Percentiles rank a stretch among this genome's conserved stretches.
phyloP scores from a whole-genome alignment of 2,797 vertebrate species.

The Pangasius mekongensis region DNA sequence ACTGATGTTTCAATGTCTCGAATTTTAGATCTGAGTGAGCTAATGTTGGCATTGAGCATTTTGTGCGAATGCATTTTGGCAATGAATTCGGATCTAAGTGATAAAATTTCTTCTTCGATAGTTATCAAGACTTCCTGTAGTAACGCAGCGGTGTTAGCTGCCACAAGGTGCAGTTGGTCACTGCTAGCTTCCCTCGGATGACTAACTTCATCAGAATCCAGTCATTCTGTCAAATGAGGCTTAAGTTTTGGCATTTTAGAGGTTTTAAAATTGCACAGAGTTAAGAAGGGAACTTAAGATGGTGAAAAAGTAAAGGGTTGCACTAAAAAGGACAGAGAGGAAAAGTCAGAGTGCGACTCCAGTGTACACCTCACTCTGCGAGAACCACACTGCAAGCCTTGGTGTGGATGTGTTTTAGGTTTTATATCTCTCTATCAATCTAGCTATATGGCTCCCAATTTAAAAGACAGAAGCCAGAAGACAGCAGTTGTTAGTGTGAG shows the following conservation, averaged over 20 bases:
- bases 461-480: neutral
- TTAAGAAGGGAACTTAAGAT: too few species aligned
- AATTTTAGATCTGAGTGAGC: neutral
- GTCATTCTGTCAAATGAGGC: too few species aligned
- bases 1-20: neutral
- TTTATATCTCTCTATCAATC: too few species aligned
- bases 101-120: neutral
- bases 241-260: neutral
- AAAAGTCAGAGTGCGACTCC: too few species aligned
- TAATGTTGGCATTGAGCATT: neutral
- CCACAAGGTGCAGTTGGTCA: neutral
- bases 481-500: accelerated
- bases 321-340: too few species aligned
- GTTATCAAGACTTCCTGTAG: neutral
- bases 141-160: neutral
- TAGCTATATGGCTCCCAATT: too few species aligned
- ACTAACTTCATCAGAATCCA: neutral
- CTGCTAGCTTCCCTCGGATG: neutral
- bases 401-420: too few species aligned
- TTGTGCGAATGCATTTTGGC: neutral
- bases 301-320: too few species aligned
- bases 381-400: too few species aligned
- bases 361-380: too few species aligned
- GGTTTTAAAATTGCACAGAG: too few species aligned
- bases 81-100: neutral